Percentiles rank a stretch among this genome's conserved stretches.
Conservation (phyloP, 2,888 invertebrate species). For the Rotaria sp. region DNA sequence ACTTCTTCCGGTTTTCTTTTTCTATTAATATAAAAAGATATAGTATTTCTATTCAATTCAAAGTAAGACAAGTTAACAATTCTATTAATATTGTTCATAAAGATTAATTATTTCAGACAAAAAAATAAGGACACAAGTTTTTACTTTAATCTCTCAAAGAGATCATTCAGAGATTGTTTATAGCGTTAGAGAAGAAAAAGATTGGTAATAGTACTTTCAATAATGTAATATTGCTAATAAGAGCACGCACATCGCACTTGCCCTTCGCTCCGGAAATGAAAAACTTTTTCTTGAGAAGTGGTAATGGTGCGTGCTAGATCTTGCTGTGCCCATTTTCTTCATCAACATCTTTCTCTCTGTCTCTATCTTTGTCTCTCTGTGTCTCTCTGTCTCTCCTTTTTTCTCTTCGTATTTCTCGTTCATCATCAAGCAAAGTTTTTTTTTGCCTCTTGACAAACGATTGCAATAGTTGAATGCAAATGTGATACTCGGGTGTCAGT, state of each 20-base stretch:
- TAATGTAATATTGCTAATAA: not conserved
- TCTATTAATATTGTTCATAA: no score
- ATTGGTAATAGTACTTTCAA: not conserved
- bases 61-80: not conserved
- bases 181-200: not conserved
- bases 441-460: not conserved
- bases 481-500: constrained; percentile 8
- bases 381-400: not conserved
- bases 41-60: not conserved
- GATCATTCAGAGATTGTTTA: not conserved
- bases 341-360: not conserved
- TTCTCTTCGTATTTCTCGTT: not conserved
- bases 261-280: not conserved
- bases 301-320: not conserved
- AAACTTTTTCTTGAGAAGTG: not conserved
- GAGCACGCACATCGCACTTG: not conserved
- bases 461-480: not conserved
- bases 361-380: not conserved
- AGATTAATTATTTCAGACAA: not conserved
- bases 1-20: not conserved
- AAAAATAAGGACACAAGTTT: not conserved
- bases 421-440: not conserved
- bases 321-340: not conserved
- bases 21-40: not conserved
- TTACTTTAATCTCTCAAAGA: not conserved